Evolutionary conservation across 2,888 invertebrate species (phyloP).

Genomic region (Ophioninae sp.): DNA sequence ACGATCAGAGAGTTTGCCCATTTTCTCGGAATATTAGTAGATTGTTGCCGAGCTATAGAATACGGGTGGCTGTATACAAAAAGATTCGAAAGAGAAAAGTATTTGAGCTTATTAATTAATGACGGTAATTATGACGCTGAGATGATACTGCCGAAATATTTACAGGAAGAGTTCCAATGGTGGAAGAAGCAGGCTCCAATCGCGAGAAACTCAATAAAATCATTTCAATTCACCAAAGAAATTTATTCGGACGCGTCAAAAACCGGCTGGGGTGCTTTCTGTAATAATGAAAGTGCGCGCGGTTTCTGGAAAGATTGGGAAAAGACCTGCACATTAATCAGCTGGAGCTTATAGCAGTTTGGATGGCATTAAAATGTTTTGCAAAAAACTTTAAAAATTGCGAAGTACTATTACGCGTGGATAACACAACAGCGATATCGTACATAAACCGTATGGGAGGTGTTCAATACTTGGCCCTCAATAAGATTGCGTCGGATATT

Average conservation of each 20-base stretch:
- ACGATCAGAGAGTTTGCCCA: conserved; percentile 46
- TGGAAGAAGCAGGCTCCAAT: conserved; percentile 48
- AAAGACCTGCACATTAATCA: conserved; percentile 30
- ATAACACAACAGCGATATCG: not conserved
- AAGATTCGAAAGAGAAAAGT: conserved; percentile 42
- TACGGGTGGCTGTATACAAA: conserved; percentile 45
- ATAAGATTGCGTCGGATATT: not conserved
- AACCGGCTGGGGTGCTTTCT: conserved; percentile 50
- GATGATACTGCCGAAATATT: conserved; percentile 33
- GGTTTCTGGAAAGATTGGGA: conserved; percentile 35
- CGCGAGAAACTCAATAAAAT: conserved; percentile 35
- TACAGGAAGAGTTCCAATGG: conserved; percentile 45
- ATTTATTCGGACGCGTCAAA: conserved; percentile 55
- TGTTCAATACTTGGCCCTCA: not conserved
- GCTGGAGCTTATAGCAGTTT: not conserved
- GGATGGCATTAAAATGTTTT: not conserved
- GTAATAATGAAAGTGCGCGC: conserved; percentile 30
- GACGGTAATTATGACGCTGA: conserved; percentile 41
- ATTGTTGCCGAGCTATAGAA: conserved; percentile 45
- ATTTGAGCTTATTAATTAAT: conserved; percentile 27
- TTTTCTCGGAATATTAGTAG: conserved; percentile 28
- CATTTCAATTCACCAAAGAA: conserved; percentile 37
- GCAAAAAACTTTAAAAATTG: not conserved
- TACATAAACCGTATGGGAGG: not conserved
- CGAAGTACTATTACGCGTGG: not conserved